phyloP scores from a whole-genome alignment of 2,113 vertebrate genomes.

The Mugil cephalus region DNA sequence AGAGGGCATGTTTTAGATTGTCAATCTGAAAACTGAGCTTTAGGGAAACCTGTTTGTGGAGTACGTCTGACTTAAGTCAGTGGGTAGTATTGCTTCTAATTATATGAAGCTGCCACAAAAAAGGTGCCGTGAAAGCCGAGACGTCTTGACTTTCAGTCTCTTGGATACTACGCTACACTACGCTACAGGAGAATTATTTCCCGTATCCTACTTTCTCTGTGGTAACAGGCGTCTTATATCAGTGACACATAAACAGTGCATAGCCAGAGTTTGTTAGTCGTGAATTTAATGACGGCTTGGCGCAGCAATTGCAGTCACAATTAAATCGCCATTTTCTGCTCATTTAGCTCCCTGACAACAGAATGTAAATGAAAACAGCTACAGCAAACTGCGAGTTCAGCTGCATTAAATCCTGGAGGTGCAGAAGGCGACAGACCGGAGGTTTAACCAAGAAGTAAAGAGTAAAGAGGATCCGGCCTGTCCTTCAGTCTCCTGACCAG shows the following conservation, averaged over 20 bases:
- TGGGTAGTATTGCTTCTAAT: neutral
- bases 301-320: slow-evolving; percentile 27
- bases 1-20: neutral
- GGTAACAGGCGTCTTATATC: slow-evolving; percentile 13
- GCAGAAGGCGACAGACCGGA: neutral
- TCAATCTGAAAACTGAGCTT: neutral
- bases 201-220: neutral
- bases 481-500: neutral
- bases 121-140: neutral
- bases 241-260: slow-evolving; percentile 12
- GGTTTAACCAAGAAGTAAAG: slow-evolving; percentile 12
- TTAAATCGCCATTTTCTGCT: slow-evolving; percentile 47
- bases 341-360: slow-evolving; percentile 41
- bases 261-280: slow-evolving; percentile 31
- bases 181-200: neutral
- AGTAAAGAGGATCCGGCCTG: slow-evolving; percentile 5
- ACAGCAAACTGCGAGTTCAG: slow-evolving; percentile 17
- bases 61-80: neutral
- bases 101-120: neutral
- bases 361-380: slow-evolving; percentile 18
- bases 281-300: slow-evolving; percentile 31
- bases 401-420: slow-evolving; percentile 3
- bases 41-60: neutral
- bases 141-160: neutral
- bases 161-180: too few species aligned